Evolutionary conservation across 92 coral and sea anemone species (phyloP).

Genomic region (Virgularia gustaviana): DNA sequence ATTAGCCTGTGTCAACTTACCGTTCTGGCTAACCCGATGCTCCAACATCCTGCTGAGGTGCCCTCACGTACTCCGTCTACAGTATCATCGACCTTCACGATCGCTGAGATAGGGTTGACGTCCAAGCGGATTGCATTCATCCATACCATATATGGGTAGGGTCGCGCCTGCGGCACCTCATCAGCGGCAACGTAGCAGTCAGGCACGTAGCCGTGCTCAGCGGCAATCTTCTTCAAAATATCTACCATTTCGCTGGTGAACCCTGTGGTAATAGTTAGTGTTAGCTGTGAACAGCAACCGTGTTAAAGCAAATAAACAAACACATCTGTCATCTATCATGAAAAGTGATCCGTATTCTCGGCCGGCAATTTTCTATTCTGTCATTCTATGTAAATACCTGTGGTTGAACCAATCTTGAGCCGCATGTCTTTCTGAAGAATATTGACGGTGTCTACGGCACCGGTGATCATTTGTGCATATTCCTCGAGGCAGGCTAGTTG

Average conservation of each 20-base stretch:
- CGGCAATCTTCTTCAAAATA: constrained; percentile 68
- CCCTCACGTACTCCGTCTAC: constrained; percentile 96
- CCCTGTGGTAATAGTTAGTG: no score
- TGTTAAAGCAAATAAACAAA: no score
- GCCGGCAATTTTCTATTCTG: no score
- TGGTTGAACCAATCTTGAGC: constrained; percentile 91
- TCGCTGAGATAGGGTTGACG: constrained; percentile 86
- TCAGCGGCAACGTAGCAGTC: constrained; percentile 99
- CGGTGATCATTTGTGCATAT: constrained; percentile 89
- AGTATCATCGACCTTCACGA: constrained; percentile 96
- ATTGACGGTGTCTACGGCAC: constrained; percentile 86
- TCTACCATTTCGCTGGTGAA: constrained; percentile 89
- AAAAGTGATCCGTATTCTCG: no score
- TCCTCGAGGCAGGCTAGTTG: constrained; percentile 67
- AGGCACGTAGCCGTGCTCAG: constrained; percentile 79
- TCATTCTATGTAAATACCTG: no score
- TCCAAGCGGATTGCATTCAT: constrained; percentile 79
- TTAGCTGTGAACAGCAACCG: no score
- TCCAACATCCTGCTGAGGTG: constrained; percentile 99
- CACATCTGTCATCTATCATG: no score
- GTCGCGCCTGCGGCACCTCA: constrained; percentile 99
- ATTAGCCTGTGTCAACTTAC: constrained; percentile 72
- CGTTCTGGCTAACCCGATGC: constrained; percentile 97
- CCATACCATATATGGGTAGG: constrained; percentile 99
- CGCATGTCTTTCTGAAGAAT: constrained; percentile 59